These are phyloP conservation scores for Eubasilissa splendida DNA, from an alignment of 2,888 invertebrate genomes.

Conservation along the genomic window DNA sequence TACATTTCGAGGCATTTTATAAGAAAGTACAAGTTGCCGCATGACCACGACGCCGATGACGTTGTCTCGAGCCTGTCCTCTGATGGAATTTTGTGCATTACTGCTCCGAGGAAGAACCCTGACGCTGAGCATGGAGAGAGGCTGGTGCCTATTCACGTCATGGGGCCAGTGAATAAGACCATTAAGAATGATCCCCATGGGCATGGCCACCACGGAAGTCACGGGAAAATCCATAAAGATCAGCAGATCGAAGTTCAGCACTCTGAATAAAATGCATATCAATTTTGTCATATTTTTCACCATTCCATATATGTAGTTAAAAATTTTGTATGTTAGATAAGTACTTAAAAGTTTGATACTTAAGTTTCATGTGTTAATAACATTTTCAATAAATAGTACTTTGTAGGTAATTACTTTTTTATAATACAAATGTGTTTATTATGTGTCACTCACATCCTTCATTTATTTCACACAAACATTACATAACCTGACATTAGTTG, in stretches of 20 bases:
- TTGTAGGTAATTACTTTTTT: too few relatives aligned
- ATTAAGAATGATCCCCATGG: constrained; percentile 66
- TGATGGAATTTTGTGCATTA: constrained; percentile 82
- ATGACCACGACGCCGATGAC: constrained; percentile 79
- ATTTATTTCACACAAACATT: too few relatives aligned
- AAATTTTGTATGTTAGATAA: background rate
- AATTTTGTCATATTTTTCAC: background rate
- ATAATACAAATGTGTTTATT: too few relatives aligned
- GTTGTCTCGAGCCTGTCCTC: constrained; percentile 82
- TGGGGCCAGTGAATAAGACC: constrained; percentile 73
- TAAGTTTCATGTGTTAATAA: too few relatives aligned
- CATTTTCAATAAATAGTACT: too few relatives aligned
- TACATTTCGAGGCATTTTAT: constrained; percentile 82
- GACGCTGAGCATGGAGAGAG: constrained; percentile 67
- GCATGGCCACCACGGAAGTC: background rate
- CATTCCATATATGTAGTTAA: background rate
- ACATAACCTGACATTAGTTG: too few relatives aligned
- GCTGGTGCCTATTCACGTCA: constrained; percentile 75
- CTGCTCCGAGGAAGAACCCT: constrained; percentile 72
- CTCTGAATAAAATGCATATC: background rate
- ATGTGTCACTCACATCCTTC: too few relatives aligned
- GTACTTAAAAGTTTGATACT: constrained; percentile 8
- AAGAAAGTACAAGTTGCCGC: constrained; percentile 82
- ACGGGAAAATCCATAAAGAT: constrained; percentile 10
- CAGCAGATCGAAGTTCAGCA: constrained; percentile 36